Evolutionary conservation across 2,113 vertebrate genomes (phyloP), one percentile per base, ranked within the genome.

Genomic region (Archocentrus centrarchus): DNA sequence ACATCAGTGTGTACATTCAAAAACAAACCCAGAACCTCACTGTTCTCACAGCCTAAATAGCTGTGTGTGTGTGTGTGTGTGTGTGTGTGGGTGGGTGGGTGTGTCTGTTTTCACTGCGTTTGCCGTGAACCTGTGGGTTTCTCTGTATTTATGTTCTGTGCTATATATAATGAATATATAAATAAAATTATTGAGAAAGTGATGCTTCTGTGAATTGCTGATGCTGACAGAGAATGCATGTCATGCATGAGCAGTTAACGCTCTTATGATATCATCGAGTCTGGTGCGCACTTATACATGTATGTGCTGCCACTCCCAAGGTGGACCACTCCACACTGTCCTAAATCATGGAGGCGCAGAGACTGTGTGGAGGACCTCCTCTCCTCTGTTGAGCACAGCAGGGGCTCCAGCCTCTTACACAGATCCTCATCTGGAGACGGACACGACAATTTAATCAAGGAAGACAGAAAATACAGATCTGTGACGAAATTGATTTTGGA

Each of bases 211-310:
- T 32, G 44, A 70, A 59, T 41, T 13, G 7, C n/a, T 32, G 37
- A 47, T 14, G 62, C 59, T 55, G 24, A 63, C 35, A 30, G 3
- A n/a, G 13, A 24, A 32, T 22, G 41, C 32, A 15, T 17, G 35
- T 63, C 11, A 14, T 15, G 14, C 58, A 18, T 61, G 68, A 37
- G 70, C 85, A 83, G 85, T 86, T 64, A 64, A 77, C 76, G 62
- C 61, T 63, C 73, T 77, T 39, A 66, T 70, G 88, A 89, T 84
- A 79, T 75, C 86, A 89, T 81, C 81, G 24, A 41, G 8, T 47
- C 53, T 66, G 70, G 20, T 47, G 73, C 5, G 11, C 58, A 30
- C 63, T 70, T 85, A 75, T 88, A 24, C 24, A 24, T 24, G 24
- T 24, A 35, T 35, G 6, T 32, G 75, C 80, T 77, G 79, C 24